These are phyloP conservation scores for Muscidifurax raptorellus DNA, from an alignment of 1,140 invertebrate genomes.

Conservation along the genomic window DNA sequence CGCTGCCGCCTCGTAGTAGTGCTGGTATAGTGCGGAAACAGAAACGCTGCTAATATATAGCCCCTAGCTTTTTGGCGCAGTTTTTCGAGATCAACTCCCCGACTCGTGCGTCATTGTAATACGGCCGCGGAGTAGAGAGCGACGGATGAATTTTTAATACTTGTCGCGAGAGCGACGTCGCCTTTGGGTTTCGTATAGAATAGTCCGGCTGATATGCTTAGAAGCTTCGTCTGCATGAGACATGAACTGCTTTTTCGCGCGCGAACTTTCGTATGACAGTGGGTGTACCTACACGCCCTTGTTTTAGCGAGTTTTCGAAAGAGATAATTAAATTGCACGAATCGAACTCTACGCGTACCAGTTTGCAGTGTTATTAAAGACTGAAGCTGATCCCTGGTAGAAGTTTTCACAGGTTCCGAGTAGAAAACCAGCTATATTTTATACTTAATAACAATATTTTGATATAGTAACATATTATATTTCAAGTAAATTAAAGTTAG, in stretches of 20 bases:
- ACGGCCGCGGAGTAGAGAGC: not conserved
- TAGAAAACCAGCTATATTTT: not conserved
- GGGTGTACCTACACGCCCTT: too few species aligned
- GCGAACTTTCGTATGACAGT: too few species aligned
- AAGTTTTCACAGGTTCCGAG: too few species aligned
- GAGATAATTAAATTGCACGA: too few species aligned
- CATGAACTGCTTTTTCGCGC: not conserved
- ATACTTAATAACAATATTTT: too few species aligned
- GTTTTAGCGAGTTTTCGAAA: too few species aligned
- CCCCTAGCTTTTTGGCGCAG: not conserved
- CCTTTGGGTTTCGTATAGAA: not conserved
- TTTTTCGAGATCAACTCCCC: conserved; percentile 8
- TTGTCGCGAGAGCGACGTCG: not conserved
- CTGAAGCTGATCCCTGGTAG: too few species aligned
- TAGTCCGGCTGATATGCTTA: not conserved
- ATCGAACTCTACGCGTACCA: too few species aligned
- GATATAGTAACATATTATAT: too few species aligned
- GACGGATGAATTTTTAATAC: not conserved
- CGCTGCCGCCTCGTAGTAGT: not conserved
- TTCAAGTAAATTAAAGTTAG: too few species aligned
- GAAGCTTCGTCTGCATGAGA: not conserved
- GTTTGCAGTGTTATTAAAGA: too few species aligned
- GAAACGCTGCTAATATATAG: not conserved
- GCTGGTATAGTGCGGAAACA: not conserved
- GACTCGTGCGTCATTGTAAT: not conserved